A percentile compares a stretch with the other conserved stretches of the same genome.
These are phyloP conservation scores for Pelecanoides urinatrix DNA, from an alignment of 2,113 vertebrate species.

Conservation along the genomic window DNA sequence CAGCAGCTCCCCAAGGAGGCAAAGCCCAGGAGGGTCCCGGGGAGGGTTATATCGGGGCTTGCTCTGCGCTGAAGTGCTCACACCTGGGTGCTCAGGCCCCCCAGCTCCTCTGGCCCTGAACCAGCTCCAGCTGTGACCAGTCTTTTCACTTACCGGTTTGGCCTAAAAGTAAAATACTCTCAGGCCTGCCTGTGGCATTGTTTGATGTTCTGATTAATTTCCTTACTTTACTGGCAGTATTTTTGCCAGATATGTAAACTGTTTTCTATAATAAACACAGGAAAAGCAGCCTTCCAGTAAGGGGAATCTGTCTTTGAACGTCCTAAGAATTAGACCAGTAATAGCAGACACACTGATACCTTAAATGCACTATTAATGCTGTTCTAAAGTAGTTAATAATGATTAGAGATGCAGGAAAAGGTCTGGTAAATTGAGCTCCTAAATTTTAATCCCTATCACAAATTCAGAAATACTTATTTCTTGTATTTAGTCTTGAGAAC, in stretches of 20 bases:
- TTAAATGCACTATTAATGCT: neutral
- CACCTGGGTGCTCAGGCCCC: neutral
- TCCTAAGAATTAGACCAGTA: neutral
- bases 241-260: neutral
- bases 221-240: neutral
- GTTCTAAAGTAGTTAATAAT: neutral
- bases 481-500: neutral
- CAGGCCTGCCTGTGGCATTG: neutral
- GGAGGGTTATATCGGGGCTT: neutral
- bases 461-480: neutral
- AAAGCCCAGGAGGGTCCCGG: accelerated
- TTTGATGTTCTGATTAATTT: neutral
- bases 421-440: neutral
- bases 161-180: neutral
- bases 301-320: neutral
- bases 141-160: neutral
- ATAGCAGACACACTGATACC: neutral
- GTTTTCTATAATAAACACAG: neutral
- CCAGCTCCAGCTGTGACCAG: neutral
- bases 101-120: neutral
- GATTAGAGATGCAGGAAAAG: neutral
- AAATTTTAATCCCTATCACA: neutral
- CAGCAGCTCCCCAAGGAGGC: accelerated
- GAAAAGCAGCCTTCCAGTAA: neutral
- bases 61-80: neutral